Base-by-base conservation (phyloP, 2,888 invertebrate species). In the Hirudinaria manillensis region DNA sequence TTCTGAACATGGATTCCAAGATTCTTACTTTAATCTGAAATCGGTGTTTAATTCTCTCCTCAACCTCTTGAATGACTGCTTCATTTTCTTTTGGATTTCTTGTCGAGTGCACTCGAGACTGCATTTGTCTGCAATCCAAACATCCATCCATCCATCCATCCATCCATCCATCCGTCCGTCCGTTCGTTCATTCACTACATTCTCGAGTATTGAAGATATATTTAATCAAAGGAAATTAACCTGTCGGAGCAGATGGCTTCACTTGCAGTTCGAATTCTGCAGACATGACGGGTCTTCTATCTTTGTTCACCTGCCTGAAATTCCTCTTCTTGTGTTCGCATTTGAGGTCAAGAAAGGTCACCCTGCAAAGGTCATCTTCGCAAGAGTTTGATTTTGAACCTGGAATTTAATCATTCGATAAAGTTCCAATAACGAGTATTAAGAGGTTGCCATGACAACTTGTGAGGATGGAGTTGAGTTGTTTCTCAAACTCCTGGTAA, bases 241-340 rank as follows among this genome's bases (percentile, higher is more conserved):
- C 68, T 55, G 78, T 75, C 4, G 77, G 74, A 7, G 56, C 65
- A 32, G 76, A 68, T 32, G 82, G 79, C 32, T 78, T 79, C 68
- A 83, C 81, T 75, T 82, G 79, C 10, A 83, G 77, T 66, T 82
- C 82, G 76, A 83, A 80, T 74, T 82, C 81, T 0, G 82, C 82
- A 0, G 80, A 81, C 21, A 83, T 77, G 16, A 82, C 70, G 19
- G 79, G 77, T 65, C 80, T 77, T 29, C 79, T 78, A 0, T 71
- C 36, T 24, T 74, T 75, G 16, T 76, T 76, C 24, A 80, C 77
- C 19, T 80, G 78, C 24, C 80, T 74, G 74, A 80, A 80, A 68
- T 80, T 81, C 38, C 80, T 78, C 27, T 80, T 77, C 65, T 76
- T 74, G 29, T 77, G 75, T 19, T 80, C 81, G 76, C 83, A 83